Percentiles rank a stretch among this genome's conserved stretches.
These are phyloP conservation scores for Apostichopus leukothele DNA, from an alignment of 53 echinoderm and acorn worm species.

Conservation along the genomic window DNA sequence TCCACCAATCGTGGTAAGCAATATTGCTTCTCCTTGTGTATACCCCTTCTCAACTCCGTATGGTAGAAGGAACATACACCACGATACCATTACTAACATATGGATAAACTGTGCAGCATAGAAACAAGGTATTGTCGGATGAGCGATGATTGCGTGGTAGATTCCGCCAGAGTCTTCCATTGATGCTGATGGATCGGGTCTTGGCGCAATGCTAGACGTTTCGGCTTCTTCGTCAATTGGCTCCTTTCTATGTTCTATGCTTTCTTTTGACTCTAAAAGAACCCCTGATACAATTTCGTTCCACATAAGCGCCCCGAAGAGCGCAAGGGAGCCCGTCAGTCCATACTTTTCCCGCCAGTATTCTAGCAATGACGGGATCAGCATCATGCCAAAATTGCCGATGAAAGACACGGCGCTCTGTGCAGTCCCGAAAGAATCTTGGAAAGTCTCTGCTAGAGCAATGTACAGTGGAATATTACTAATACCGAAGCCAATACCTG, in stretches of 20 bases:
- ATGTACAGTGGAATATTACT: not conserved
- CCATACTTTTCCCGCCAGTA: conserved; percentile 16
- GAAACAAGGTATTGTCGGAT: not conserved
- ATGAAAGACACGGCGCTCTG: not conserved
- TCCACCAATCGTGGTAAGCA: conserved; percentile 10
- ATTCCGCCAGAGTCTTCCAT: not conserved
- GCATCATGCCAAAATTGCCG: not conserved
- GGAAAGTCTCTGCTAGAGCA: not conserved
- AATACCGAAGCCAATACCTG: not conserved
- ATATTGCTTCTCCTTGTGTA: conserved; percentile 1
- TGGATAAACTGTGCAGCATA: not conserved
- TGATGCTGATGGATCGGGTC: not conserved
- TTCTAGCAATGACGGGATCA: not conserved
- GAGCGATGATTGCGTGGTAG: not conserved
- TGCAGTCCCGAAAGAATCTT: not conserved
- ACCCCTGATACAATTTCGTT: not conserved
- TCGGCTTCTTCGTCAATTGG: no score
- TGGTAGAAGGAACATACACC: conserved; percentile 19
- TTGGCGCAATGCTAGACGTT: no score
- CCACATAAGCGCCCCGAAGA: conserved; percentile 17
- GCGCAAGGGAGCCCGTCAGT: not conserved
- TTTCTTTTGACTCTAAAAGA: not conserved
- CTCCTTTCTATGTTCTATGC: no score
- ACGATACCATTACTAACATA: not conserved
- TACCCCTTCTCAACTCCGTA: conserved; percentile 17